Base-by-base conservation (phyloP, 2,113 vertebrate species). In the Axis porcinus region DNA sequence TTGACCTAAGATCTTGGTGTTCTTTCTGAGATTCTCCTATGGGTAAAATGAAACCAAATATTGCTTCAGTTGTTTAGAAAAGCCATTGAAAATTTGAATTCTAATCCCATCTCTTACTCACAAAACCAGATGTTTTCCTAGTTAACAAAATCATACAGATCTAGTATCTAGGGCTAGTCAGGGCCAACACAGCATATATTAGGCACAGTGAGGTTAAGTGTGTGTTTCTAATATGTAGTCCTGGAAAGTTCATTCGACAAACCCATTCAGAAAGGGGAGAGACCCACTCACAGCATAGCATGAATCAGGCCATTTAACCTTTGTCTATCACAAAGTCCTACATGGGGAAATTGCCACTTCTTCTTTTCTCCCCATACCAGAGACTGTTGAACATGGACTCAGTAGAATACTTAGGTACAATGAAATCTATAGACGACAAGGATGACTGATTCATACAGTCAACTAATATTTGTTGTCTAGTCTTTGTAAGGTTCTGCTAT, bases 111-210 rank as follows among this genome's bases (percentile, higher is more conserved):
- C 21, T 7, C 62, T 84, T 47, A 92, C 16, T 50, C 28, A 88
- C 36, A 95, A 96, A 97, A 40, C 45, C 40, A 84, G 52, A 79
- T 89, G n/a, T 11, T 90, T 13, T 88, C 40, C n/a, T 96, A 30
- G 91, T 91, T 40, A 94, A 81, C 19, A 97, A 96, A 96, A 81
- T 54, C 67, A 89, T 33, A 95, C 28, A 91, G 79, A 87, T 96
- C 16, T 94, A 19, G n/a, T 84, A 23, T 81, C 4, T 92, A 93
- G 79, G 28, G 45, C 45, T 95, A 81, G 10, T 57, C 2, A 54
- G 54, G 40, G 33, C n/a, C 54, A 94, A 67, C 16, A 62, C 6
- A 87, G 45, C 55, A 4, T 84, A 54, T 92, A 45, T 40, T 88
- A 78, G 13, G 93, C 3, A 82, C 0, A 23, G 4, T 67, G 92